These are phyloP conservation scores for Pseudorhiza aurosa DNA, from an alignment of 30 jellyfish, hydroid and myxozoan genomes.

Conservation along the genomic window DNA sequence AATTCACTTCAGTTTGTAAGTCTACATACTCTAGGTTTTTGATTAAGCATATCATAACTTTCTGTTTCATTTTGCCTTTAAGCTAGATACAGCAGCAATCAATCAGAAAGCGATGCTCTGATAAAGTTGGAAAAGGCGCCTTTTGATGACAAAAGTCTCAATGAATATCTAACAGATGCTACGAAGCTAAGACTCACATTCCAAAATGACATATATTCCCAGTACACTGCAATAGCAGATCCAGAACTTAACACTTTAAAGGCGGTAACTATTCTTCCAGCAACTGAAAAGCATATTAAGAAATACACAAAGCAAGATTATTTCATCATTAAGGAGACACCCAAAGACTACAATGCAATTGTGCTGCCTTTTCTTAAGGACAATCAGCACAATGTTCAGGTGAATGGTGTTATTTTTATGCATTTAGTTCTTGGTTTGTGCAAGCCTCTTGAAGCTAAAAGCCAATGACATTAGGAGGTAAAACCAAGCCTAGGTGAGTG, in stretches of 20 bases:
- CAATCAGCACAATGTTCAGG: slow-evolving; percentile 72
- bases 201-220: slow-evolving; percentile 79
- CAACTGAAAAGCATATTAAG: slow-evolving; percentile 79
- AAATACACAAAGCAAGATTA: slow-evolving; percentile 68
- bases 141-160: slow-evolving; percentile 73
- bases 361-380: slow-evolving; percentile 72
- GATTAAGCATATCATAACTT: too few species aligned
- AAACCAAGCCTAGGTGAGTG: too few species aligned
- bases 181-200: slow-evolving; percentile 33
- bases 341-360: slow-evolving; percentile 65
- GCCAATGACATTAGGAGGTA: too few species aligned
- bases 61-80: too few species aligned
- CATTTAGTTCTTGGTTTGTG: too few species aligned
- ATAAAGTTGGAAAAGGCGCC: slow-evolving; percentile 75
- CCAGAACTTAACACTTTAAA: slow-evolving; percentile 51
- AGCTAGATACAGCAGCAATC: too few species aligned
- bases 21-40: too few species aligned
- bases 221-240: slow-evolving; percentile 54
- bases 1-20: too few species aligned
- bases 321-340: slow-evolving; percentile 71
- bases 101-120: slow-evolving; percentile 56
- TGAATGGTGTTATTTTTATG: too few species aligned
- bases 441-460: too few species aligned
- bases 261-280: slow-evolving; percentile 72
- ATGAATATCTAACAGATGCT: slow-evolving; percentile 30